Conservation (phyloP, 2,888 invertebrate species). For the Drosophila setosimentum region DNA sequence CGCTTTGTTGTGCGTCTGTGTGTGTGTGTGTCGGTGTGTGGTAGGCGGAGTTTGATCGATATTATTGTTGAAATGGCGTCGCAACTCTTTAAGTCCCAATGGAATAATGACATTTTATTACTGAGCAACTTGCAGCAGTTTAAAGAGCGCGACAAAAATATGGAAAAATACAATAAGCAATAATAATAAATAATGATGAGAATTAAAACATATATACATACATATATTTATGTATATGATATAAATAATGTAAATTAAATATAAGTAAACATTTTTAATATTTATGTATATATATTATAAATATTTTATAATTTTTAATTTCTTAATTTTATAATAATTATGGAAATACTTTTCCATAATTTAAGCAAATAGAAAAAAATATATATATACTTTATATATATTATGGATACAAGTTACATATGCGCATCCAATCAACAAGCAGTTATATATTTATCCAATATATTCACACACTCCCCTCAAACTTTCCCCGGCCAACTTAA, state of each 20-base stretch:
- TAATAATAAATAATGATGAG: background rate
- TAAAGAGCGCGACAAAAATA: background rate
- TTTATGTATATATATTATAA: too few relatives aligned
- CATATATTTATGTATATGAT: background rate
- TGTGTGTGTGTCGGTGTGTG: slow-evolving; percentile 24
- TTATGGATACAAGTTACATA: background rate
- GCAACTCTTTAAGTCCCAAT: slow-evolving; percentile 59
- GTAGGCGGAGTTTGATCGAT: slow-evolving; percentile 84
- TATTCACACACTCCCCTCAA: background rate
- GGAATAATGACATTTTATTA: slow-evolving; percentile 3
- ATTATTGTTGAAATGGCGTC: slow-evolving; percentile 71
- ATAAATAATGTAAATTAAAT: background rate
- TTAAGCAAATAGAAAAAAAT: background rate
- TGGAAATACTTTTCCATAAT: background rate
- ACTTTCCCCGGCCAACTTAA: too few relatives aligned
- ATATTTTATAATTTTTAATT: background rate
- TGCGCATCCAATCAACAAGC: slow-evolving; percentile 18
- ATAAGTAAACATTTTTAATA: background rate
- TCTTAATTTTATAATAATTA: background rate
- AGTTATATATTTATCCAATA: slow-evolving; percentile 2
- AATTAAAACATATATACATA: background rate
- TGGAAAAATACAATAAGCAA: background rate
- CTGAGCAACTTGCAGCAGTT: background rate
- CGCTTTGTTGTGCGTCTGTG: slow-evolving; percentile 9
- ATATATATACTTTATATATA: background rate